Percentiles rank a stretch among this genome's conserved stretches.
Conservation (phyloP, 1,140 invertebrate genomes). For the Tetragnatha versicolor region DNA sequence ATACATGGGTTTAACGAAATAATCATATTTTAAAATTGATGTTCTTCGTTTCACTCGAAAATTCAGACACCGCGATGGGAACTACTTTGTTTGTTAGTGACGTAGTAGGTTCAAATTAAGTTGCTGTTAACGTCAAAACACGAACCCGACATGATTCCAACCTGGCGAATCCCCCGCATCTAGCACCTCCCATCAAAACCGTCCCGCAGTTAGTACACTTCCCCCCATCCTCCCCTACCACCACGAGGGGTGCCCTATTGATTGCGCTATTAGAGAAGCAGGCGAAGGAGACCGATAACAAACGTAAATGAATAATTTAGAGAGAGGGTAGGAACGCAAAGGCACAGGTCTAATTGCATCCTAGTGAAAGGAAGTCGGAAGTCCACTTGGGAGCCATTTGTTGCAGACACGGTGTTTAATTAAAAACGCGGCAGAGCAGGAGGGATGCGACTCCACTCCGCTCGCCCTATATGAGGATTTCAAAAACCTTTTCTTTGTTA, state of each 20-base stretch:
- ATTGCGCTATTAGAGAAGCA: conserved; percentile 38
- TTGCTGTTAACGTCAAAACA: too few relatives aligned
- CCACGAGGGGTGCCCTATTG: conserved; percentile 20
- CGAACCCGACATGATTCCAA: too few relatives aligned
- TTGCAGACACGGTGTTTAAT: conserved; percentile 47
- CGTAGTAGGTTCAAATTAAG: too few relatives aligned
- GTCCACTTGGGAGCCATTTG: conserved; percentile 49
- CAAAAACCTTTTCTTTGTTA: not conserved
- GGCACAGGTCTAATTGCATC: conserved; percentile 42
- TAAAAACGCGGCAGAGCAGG: conserved; percentile 33
- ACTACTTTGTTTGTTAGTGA: too few relatives aligned
- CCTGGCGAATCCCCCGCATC: too few relatives aligned
- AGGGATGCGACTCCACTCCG: not conserved
- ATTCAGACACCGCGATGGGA: too few relatives aligned
- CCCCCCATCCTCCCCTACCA: not conserved
- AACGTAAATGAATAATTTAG: conserved; percentile 52
- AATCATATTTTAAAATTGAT: too few relatives aligned
- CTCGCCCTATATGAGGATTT: not conserved
- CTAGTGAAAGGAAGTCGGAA: conserved; percentile 10
- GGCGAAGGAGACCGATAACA: conserved; percentile 28
- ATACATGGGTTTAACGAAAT: too few relatives aligned
- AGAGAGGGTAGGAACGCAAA: not conserved
- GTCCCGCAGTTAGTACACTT: too few relatives aligned
- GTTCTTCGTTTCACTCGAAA: too few relatives aligned
- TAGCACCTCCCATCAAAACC: too few relatives aligned